phyloP scores from a whole-genome alignment of 2,888 invertebrate genomes.

The Auanema sp. region DNA sequence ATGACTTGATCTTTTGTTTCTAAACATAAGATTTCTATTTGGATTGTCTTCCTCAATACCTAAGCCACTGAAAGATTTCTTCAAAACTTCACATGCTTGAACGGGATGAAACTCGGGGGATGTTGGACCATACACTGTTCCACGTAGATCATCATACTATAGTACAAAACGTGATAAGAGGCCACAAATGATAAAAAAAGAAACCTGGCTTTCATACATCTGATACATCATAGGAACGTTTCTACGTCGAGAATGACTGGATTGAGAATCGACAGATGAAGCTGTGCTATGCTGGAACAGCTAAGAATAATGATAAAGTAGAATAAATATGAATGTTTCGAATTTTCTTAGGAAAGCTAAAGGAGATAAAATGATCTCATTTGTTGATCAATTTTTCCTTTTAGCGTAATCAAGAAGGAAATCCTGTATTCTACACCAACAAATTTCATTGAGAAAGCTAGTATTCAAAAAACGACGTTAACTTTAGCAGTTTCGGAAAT shows the following conservation, averaged over 20 bases:
- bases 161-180: constrained; percentile 18
- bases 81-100: constrained; percentile 53
- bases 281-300: constrained; percentile 24
- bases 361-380: background rate
- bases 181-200: background rate
- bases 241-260: constrained; percentile 37
- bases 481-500: no score
- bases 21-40: constrained; percentile 20
- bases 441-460: no score
- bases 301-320: background rate
- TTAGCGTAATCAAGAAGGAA: no score
- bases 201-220: constrained; percentile 60
- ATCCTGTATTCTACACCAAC: no score
- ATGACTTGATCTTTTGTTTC: constrained; percentile 59
- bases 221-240: constrained; percentile 60
- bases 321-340: no score
- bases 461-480: no score
- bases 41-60: constrained; percentile 16
- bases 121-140: constrained; percentile 57
- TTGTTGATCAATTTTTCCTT: background rate
- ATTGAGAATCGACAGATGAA: constrained; percentile 40
- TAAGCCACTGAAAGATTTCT: constrained; percentile 54
- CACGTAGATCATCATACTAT: constrained; percentile 57
- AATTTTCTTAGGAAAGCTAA: no score
- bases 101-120: constrained; percentile 61